A percentile compares a stretch with the other conserved stretches of the same genome.
Evolutionary conservation across 2,888 invertebrate species (phyloP).

Genomic region (Cheilosia scutellata): DNA sequence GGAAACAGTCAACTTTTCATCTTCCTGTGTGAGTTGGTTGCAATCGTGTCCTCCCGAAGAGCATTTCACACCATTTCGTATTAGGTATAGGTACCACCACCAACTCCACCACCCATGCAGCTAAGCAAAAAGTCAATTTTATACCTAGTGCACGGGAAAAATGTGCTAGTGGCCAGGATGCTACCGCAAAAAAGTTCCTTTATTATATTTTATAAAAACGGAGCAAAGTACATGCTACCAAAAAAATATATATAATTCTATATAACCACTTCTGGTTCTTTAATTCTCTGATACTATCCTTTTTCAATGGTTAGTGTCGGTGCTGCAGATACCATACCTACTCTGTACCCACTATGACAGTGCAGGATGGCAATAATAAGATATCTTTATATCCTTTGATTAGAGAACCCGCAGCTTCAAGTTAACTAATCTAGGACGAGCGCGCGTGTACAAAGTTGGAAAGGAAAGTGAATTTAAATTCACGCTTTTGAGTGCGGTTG

Average conservation of each 20-base stretch:
- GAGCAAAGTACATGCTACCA: constrained; percentile 58
- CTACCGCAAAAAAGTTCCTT: constrained; percentile 58
- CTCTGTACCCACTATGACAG: neutral
- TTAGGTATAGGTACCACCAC: neutral
- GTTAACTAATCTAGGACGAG: constrained; percentile 60
- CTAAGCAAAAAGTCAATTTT: constrained; percentile 19
- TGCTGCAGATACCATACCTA: neutral
- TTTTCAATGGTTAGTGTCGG: neutral
- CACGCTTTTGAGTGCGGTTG: constrained; percentile 6
- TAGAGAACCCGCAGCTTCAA: constrained; percentile 40
- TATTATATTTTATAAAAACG: constrained; percentile 69
- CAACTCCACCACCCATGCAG: constrained; percentile 6
- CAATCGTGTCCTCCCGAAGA: constrained; percentile 20
- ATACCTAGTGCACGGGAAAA: constrained; percentile 1
- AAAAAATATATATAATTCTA: constrained; percentile 49
- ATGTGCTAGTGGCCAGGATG: constrained; percentile 65
- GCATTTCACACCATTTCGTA: constrained; percentile 45
- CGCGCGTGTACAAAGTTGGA: constrained; percentile 33
- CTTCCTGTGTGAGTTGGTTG: constrained; percentile 40
- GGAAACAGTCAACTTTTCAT: constrained; percentile 57
- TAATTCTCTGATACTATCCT: constrained; percentile 40
- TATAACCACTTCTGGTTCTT: constrained; percentile 64
- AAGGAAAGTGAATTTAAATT: constrained; percentile 70
- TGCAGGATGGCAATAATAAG: constrained; percentile 55
- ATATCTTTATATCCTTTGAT: constrained; percentile 61